These are phyloP conservation scores for Ischnus inquisitorius DNA, from an alignment of 2,888 invertebrate genomes.

Conservation along the genomic window DNA sequence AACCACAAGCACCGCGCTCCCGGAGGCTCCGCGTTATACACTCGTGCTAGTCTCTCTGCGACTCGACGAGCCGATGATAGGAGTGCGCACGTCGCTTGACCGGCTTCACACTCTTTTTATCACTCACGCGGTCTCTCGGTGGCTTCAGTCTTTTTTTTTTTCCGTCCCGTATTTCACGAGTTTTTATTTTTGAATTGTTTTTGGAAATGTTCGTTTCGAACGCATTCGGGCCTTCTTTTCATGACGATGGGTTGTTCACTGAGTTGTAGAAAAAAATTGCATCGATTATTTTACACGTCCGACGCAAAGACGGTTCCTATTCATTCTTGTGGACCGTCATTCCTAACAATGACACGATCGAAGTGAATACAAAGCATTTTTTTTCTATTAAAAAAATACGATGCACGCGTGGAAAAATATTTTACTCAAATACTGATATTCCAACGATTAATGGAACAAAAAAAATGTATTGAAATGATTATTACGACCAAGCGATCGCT, in stretches of 20 bases:
- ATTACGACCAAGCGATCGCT: too few relatives aligned
- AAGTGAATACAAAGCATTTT: too few relatives aligned
- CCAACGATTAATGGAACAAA: too few relatives aligned
- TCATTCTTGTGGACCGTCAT: too few relatives aligned
- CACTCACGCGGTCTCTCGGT: conserved; percentile 10
- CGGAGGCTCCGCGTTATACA: not conserved
- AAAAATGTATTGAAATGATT: too few relatives aligned
- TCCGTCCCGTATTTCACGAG: not conserved
- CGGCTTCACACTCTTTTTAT: conserved; percentile 46
- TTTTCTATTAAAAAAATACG: too few relatives aligned
- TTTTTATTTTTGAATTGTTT: not conserved
- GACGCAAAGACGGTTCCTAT: too few relatives aligned
- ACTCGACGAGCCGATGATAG: conserved; percentile 36
- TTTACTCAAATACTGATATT: too few relatives aligned
- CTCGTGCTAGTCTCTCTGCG: conserved; percentile 35
- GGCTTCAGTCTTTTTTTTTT: conserved; percentile 2
- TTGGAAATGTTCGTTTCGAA: not conserved
- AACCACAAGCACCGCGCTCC: not conserved
- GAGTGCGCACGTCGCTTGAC: conserved; percentile 48
- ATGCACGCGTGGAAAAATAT: too few relatives aligned
- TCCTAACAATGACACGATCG: too few relatives aligned
- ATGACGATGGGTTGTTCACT: not conserved
- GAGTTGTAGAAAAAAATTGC: not conserved
- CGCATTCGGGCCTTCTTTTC: not conserved
- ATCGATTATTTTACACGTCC: too few relatives aligned